Percentiles rank a stretch among this genome's conserved stretches.
These are phyloP conservation scores for Apamea epomidion DNA, from an alignment of 2,888 invertebrate species.

Conservation along the genomic window DNA sequence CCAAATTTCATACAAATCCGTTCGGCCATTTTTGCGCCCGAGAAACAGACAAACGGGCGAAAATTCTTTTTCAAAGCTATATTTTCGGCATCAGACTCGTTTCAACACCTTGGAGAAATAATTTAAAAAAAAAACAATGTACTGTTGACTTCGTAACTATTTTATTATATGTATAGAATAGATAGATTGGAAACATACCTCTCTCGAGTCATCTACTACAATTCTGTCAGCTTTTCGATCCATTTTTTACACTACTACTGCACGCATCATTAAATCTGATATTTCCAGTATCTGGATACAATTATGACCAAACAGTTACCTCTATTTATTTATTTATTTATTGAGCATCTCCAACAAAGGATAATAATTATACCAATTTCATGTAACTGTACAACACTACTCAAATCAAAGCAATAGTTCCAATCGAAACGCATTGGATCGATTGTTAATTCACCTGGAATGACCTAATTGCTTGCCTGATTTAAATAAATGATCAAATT, in stretches of 20 bases:
- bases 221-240: not conserved
- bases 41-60: too few relatives aligned
- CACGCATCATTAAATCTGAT: not conserved
- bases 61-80: too few relatives aligned
- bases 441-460: slow-evolving; percentile 21
- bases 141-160: not conserved
- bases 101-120: not conserved
- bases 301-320: not conserved
- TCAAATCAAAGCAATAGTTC: not conserved
- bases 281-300: not conserved
- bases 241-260: not conserved
- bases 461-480: slow-evolving; percentile 38
- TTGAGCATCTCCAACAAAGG: too few relatives aligned
- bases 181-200: not conserved
- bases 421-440: not conserved
- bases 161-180: too few relatives aligned
- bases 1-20: too few relatives aligned
- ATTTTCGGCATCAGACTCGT: not conserved
- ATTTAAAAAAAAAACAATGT: not conserved
- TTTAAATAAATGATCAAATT: slow-evolving; percentile 38
- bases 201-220: not conserved
- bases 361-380: not conserved
- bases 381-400: not conserved
- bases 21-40: too few relatives aligned
- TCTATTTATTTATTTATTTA: too few relatives aligned